A percentile compares a stretch with the other conserved stretches of the same genome.
Evolutionary conservation across 2,888 invertebrate species (phyloP).

Genomic region (Eumacrocentrus americanus): DNA sequence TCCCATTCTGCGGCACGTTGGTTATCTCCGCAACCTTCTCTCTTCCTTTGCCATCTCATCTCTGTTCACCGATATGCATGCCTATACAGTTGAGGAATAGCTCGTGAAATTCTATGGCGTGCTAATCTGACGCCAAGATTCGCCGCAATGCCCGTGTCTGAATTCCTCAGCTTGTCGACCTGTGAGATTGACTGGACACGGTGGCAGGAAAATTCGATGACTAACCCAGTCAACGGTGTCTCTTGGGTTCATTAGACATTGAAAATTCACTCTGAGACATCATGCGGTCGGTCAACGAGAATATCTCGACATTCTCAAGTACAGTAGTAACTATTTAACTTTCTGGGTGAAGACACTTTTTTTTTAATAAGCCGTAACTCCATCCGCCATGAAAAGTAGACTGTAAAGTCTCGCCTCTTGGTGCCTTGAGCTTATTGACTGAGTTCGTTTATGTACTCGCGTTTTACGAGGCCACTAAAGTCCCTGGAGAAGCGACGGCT

Average conservation of each 20-base stretch:
- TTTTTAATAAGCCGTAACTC: slow-evolving; percentile 53
- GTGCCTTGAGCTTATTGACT: slow-evolving; percentile 53
- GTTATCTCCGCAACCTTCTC: slow-evolving; percentile 50
- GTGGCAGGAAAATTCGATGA: background rate
- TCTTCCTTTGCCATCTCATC: slow-evolving; percentile 11
- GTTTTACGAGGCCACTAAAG: slow-evolving; percentile 57
- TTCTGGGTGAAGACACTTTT: background rate
- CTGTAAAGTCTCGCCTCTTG: slow-evolving; percentile 40
- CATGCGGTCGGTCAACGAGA: slow-evolving; percentile 16
- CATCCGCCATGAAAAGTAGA: slow-evolving; percentile 52
- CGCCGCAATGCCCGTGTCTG: slow-evolving; percentile 22
- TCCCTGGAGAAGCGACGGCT: slow-evolving; percentile 33
- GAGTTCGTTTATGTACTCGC: slow-evolving; percentile 58
- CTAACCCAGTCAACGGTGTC: slow-evolving; percentile 29
- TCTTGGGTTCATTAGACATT: slow-evolving; percentile 22
- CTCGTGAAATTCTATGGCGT: slow-evolving; percentile 49
- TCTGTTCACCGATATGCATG: slow-evolving; percentile 9
- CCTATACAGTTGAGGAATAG: slow-evolving; percentile 42
- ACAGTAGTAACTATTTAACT: background rate
- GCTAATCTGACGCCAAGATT: slow-evolving; percentile 43
- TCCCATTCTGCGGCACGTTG: slow-evolving; percentile 51
- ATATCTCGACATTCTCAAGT: background rate
- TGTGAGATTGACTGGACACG: too few relatives aligned
- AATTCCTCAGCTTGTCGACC: slow-evolving; percentile 18
- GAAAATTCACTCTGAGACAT: slow-evolving; percentile 27